Base-by-base conservation (phyloP, 2,113 vertebrate genomes). In the Notothenia rossii region DNA sequence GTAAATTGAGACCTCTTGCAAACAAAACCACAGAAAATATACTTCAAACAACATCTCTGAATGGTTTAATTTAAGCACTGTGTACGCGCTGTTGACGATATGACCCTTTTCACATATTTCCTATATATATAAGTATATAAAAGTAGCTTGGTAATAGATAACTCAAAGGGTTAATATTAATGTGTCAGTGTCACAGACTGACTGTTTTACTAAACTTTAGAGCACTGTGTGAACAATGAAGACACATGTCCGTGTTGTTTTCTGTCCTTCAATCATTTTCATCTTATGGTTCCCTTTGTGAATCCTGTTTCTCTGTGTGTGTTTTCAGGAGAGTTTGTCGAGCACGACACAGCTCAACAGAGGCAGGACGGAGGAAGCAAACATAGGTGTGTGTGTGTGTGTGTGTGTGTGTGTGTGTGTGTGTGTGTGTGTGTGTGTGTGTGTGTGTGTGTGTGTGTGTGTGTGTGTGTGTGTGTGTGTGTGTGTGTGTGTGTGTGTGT, bases 1-100 rank as follows among this genome's bases (percentile, higher is more conserved):
- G 97, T 96, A 87, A 86, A 12, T 51, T 60, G 0, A 25, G 2
- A 20, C 17, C 8, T n/a, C 25, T 2, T 4, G 1, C 7, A 29
- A 29, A 50, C 43, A 54, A 4, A 56, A 36, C 12, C 53, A 48
- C 10, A 66, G 11, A 50, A 2, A n/a, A 49, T 33, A 48, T 1
- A 49, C 14, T 8, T 45, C 8, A 53, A 58, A 45, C 50, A 7
- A 17, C 59, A 17, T 20, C 3, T 53, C 0, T 5, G 12, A 43
- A n/a, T 1, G 1, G 0, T 40, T 60, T 20, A 1, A 45, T 54
- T 53, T 51, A 25, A 4, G 17, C 29, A 8, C 29, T 50, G 5
- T 18, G 64, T 1, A 67, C 12, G 18, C 18, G 10, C 15, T 46
- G 17, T 4, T 4, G 29, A 29, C 29, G 3, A 29, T 3, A 29